Percentiles rank a stretch among this genome's conserved stretches.
Conservation (phyloP, 1,140 invertebrate genomes). For the Gryon sp. region DNA sequence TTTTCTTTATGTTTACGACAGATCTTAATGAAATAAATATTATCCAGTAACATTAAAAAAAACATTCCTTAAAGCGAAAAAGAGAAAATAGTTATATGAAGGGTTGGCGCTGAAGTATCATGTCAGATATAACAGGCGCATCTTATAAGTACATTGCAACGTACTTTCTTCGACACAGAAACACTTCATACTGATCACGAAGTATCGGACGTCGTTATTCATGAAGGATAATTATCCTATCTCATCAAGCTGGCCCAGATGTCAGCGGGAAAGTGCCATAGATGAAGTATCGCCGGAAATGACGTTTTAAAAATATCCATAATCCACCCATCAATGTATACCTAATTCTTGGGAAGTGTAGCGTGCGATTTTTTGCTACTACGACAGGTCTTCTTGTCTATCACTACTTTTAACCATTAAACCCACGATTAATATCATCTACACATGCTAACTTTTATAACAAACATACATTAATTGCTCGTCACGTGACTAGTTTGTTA, state of each 20-base stretch:
- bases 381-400: constrained; percentile 5
- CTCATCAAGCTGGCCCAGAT: constrained; percentile 68
- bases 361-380: constrained; percentile 62
- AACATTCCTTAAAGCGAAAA: constrained; percentile 23
- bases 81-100: constrained; percentile 52
- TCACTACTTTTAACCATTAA: neutral
- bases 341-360: constrained; percentile 61
- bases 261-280: constrained; percentile 63
- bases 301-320: constrained; percentile 60
- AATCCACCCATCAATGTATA: constrained; percentile 50
- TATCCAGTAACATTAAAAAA: neutral
- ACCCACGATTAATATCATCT: constrained; percentile 25
- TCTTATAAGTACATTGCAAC: constrained; percentile 61
- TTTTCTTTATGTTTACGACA: neutral
- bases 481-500: too few species aligned
- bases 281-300: constrained; percentile 63
- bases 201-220: constrained; percentile 65
- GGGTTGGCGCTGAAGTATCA: constrained; percentile 40
- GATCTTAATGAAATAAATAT: neutral
- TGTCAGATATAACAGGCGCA: constrained; percentile 49
- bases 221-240: constrained; percentile 67
- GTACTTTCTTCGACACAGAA: constrained; percentile 71
- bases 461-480: too few species aligned
- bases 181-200: constrained; percentile 58
- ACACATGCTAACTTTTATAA: too few species aligned